Percentiles rank a stretch among this genome's conserved stretches.
phyloP scores from a whole-genome alignment of 2,888 invertebrate genomes.

The Eristalis tenax region DNA sequence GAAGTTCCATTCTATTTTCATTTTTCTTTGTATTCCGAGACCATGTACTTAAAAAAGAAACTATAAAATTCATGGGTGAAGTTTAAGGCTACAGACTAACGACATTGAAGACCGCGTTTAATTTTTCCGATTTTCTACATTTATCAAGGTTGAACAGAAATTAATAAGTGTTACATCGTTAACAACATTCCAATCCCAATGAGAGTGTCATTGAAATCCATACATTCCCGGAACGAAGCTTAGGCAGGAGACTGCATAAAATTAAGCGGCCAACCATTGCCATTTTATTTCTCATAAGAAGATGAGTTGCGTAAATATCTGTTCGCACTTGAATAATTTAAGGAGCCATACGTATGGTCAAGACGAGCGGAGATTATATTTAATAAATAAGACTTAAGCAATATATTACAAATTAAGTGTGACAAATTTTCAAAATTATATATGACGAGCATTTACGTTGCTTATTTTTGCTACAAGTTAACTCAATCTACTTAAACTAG shows the following conservation, averaged over 20 bases:
- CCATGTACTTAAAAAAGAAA: too few relatives aligned
- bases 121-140: too few relatives aligned
- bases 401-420: neutral
- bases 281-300: constrained; percentile 2
- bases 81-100: too few relatives aligned
- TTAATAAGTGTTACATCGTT: too few relatives aligned
- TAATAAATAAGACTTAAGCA: neutral
- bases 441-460: neutral
- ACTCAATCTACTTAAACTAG: constrained; percentile 18
- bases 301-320: neutral
- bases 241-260: neutral
- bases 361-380: neutral
- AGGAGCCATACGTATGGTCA: neutral
- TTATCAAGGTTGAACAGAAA: too few relatives aligned
- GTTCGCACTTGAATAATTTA: neutral
- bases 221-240: neutral
- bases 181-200: neutral
- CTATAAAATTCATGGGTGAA: too few relatives aligned
- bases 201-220: neutral
- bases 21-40: too few relatives aligned
- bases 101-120: too few relatives aligned
- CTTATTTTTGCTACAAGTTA: neutral
- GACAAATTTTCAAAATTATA: neutral
- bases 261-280: constrained; percentile 12
- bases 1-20: too few relatives aligned